Conservation (phyloP, 1,140 invertebrate species). For the Solen grandis region DNA sequence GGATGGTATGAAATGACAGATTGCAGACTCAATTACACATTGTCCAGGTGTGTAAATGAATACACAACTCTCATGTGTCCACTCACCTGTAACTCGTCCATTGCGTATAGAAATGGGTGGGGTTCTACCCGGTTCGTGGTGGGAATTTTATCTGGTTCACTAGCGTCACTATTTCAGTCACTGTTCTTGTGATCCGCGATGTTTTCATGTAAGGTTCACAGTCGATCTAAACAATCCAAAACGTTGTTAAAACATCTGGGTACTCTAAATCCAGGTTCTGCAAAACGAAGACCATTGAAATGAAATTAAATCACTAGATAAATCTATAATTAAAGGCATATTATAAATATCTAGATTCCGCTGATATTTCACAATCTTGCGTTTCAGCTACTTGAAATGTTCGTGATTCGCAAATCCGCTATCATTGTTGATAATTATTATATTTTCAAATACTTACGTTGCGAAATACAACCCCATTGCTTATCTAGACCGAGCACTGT, state of each 20-base stretch:
- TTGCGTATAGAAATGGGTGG: constrained; percentile 17
- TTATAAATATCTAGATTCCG: too few species aligned
- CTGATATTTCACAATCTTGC: too few species aligned
- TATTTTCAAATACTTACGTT: too few species aligned
- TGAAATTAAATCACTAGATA: too few species aligned
- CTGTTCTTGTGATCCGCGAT: not conserved
- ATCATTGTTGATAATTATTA: too few species aligned
- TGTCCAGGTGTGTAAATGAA: not conserved
- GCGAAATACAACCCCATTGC: constrained; percentile 6
- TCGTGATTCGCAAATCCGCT: too few species aligned
- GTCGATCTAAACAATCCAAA: not conserved
- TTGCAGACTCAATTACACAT: not conserved
- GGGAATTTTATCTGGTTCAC: not conserved
- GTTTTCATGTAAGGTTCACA: not conserved
- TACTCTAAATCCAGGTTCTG: not conserved
- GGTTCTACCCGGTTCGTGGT: not conserved
- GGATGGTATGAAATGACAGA: not conserved
- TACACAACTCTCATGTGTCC: not conserved
- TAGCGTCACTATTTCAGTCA: not conserved
- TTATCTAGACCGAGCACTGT: constrained; percentile 3
- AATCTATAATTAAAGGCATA: too few species aligned
- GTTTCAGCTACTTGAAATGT: too few species aligned
- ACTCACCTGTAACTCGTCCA: constrained; percentile 50
- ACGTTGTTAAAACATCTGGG: not conserved
- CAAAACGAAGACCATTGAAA: not conserved